A percentile compares a stretch with the other conserved stretches of the same genome.
Evolutionary conservation across 2,797 vertebrate species (phyloP).

Genomic region (Botia kubotai): DNA sequence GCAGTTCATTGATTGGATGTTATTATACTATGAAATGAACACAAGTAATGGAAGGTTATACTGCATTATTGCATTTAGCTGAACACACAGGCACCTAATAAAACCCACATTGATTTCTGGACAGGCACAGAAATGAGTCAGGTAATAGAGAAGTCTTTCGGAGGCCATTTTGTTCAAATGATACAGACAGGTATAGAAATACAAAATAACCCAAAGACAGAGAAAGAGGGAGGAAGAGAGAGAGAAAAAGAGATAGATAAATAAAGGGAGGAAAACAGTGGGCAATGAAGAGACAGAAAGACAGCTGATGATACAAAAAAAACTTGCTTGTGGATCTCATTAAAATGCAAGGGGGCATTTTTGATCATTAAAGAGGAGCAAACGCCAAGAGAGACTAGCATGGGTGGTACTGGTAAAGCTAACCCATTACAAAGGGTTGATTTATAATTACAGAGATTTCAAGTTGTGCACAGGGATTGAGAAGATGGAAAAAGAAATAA

Average conservation of each 20-base stretch:
- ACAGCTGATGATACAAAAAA: constrained; percentile 51
- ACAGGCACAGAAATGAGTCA: constrained; percentile 3
- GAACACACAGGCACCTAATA: constrained; percentile 36
- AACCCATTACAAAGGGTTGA: constrained; percentile 46
- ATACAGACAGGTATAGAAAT: constrained; percentile 10
- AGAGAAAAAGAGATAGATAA: neutral
- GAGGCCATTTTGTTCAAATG: constrained; percentile 31
- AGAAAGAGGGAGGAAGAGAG: neutral
- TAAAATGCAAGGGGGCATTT: constrained; percentile 59
- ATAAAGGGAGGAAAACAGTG: constrained; percentile 19
- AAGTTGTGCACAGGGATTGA: constrained; percentile 18
- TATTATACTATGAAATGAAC: constrained; percentile 33
- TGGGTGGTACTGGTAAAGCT: constrained; percentile 30
- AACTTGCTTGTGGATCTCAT: constrained; percentile 56
- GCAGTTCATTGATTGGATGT: constrained; percentile 8
- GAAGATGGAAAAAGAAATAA: constrained; percentile 2
- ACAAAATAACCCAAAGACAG: neutral
- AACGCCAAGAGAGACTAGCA: constrained; percentile 38
- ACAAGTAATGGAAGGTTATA: constrained; percentile 26
- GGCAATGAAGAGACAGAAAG: constrained; percentile 35
- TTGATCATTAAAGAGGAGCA: constrained; percentile 53
- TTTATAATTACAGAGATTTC: constrained; percentile 49
- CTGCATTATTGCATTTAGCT: constrained; percentile 22
- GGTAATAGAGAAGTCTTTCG: neutral
- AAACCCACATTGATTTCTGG: constrained; percentile 42